Evolutionary conservation across 2,797 vertebrate species (phyloP).

Genomic region (Eulemur albifrons): DNA sequence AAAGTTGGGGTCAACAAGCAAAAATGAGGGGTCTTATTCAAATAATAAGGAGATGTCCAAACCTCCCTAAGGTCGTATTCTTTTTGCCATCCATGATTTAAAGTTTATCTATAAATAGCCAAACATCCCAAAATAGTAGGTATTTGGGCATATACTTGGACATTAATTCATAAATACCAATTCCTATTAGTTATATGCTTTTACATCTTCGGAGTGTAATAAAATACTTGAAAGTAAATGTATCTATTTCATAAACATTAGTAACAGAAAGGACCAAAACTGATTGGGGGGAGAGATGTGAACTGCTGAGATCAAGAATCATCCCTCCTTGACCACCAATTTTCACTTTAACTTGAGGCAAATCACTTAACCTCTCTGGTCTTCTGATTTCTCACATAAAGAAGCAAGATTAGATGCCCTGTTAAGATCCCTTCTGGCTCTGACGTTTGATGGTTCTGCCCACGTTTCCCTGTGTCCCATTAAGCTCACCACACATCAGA

Average conservation of each 20-base stretch:
- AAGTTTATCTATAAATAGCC: neutral
- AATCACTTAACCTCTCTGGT: neutral
- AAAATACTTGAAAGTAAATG: conserved; percentile 16
- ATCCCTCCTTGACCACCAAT: neutral
- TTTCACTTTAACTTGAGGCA: neutral
- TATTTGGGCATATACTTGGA: neutral
- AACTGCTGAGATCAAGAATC: neutral
- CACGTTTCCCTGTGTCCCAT: neutral
- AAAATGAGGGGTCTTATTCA: neutral
- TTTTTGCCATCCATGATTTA: conserved; percentile 13
- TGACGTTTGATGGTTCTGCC: neutral
- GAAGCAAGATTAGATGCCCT: neutral
- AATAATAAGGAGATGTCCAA: neutral
- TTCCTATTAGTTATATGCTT: neutral
- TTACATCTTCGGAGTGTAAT: neutral
- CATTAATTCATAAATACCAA: neutral
- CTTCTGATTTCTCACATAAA: neutral
- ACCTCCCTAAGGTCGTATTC: neutral
- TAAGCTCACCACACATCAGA: conserved; percentile 87
- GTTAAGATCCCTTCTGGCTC: neutral
- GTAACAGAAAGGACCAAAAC: neutral
- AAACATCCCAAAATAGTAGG: neutral
- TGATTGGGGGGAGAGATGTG: neutral
- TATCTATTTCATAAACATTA: neutral
- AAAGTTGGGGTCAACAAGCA: neutral